phyloP scores from a whole-genome alignment of 2,113 vertebrate species.

The Pterophyllum scalare region DNA sequence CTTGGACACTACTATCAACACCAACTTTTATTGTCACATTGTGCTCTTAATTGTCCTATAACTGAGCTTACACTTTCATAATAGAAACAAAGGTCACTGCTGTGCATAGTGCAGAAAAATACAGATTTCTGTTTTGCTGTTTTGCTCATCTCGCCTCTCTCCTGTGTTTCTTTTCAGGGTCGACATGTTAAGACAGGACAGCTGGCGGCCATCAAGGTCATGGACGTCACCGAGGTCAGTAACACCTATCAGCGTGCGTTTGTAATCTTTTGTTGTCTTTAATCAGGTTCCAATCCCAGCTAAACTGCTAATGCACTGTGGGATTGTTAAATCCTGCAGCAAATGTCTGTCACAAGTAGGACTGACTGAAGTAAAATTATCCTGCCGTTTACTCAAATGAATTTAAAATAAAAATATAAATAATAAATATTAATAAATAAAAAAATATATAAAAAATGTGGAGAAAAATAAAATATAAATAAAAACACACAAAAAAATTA shows the following conservation, averaged over 20 bases:
- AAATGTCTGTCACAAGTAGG: background rate
- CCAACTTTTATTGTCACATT: background rate
- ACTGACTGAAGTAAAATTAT: background rate
- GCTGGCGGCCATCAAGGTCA: slow-evolving; percentile 98
- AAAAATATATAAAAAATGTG: too few relatives aligned
- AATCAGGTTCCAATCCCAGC: background rate
- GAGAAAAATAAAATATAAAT: background rate
- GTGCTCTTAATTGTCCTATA: background rate
- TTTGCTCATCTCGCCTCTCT: slow-evolving; percentile 12
- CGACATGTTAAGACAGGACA: slow-evolving; percentile 99
- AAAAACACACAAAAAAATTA: background rate
- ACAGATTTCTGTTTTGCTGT: background rate
- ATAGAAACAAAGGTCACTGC: background rate
- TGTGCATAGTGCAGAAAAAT: background rate
- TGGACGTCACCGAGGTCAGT: slow-evolving; percentile 98
- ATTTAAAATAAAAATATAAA: background rate
- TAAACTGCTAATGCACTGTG: background rate
- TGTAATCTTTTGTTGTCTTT: background rate
- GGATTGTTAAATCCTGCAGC: slow-evolving; percentile 1
- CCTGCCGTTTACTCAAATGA: background rate
- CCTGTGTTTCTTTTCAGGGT: slow-evolving; percentile 83
- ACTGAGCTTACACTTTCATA: background rate
- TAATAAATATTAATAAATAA: too few relatives aligned
- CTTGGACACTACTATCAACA: background rate
- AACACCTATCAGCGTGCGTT: rapidly evolving